Percentiles rank a stretch among this genome's conserved stretches.
Conservation (phyloP, 2,888 invertebrate species). For the Drosophila colorata region DNA sequence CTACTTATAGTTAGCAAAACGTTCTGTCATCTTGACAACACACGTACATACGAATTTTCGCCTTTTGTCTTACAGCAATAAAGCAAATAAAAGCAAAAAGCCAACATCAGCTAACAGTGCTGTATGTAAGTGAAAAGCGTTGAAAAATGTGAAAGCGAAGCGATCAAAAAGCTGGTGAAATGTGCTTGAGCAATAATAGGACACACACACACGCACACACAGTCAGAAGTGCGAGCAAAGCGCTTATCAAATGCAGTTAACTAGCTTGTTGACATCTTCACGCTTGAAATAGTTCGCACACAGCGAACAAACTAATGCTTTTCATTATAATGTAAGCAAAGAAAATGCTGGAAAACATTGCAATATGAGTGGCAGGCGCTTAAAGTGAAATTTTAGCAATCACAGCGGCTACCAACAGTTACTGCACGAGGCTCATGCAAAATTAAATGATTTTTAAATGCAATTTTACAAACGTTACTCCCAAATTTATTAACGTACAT, state of each 20-base stretch:
- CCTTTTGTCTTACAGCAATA: conserved; percentile 57
- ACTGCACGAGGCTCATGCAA: conserved; percentile 40
- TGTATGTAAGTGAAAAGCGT: conserved; percentile 39
- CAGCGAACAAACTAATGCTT: background rate
- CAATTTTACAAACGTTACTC: conserved; percentile 54
- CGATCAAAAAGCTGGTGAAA: conserved; percentile 43
- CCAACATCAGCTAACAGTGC: conserved; percentile 48
- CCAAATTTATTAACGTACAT: conserved; percentile 33
- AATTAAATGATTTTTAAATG: conserved; percentile 65
- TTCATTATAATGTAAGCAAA: background rate
- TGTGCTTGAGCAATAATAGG: conserved; percentile 53
- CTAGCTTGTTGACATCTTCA: conserved; percentile 68
- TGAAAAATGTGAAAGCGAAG: conserved; percentile 51
- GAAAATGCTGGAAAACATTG: background rate
- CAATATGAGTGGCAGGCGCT: background rate
- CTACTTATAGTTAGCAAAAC: conserved; percentile 72
- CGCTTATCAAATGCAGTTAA: conserved; percentile 73
- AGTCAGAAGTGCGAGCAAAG: conserved; percentile 27
- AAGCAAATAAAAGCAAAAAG: conserved; percentile 34
- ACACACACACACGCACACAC: conserved; percentile 23
- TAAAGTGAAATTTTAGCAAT: conserved; percentile 32
- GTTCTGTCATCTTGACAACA: conserved; percentile 75
- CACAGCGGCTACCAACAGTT: background rate
- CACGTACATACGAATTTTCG: conserved; percentile 33
- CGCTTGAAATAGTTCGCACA: conserved; percentile 45